phyloP scores from a whole-genome alignment of 1,140 invertebrate genomes.

The Nephotettix cincticeps region DNA sequence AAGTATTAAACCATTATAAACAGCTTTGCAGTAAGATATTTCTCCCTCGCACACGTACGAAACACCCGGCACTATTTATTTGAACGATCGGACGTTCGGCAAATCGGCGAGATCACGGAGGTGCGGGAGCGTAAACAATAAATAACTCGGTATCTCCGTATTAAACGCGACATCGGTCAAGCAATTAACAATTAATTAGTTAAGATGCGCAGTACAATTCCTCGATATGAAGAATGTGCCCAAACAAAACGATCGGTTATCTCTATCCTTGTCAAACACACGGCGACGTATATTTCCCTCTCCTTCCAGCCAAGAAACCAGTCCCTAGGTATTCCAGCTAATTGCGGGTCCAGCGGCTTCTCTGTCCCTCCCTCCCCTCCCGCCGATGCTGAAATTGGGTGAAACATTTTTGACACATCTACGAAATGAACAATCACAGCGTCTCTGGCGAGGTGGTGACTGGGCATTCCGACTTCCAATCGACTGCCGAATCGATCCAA shows the following conservation, averaged over 20 bases:
- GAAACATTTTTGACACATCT: conserved; percentile 29
- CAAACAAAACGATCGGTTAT: conserved; percentile 21
- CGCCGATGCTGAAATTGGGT: conserved; percentile 14
- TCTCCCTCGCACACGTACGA: no score
- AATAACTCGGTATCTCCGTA: background rate
- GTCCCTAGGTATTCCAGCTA: conserved; percentile 21
- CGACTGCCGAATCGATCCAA: background rate
- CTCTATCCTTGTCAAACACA: conserved; percentile 16
- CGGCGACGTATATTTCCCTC: background rate
- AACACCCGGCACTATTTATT: no score
- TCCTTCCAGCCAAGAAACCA: conserved; percentile 12
- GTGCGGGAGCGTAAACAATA: background rate
- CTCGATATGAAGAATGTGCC: conserved; percentile 14
- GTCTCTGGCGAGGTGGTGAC: conserved; percentile 23
- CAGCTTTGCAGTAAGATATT: no score
- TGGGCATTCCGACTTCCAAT: background rate
- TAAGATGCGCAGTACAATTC: conserved; percentile 10
- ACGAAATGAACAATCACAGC: conserved; percentile 25
- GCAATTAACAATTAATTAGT: conserved; percentile 21
- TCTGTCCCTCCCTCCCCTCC: background rate
- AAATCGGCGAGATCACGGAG: background rate
- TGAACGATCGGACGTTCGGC: no score
- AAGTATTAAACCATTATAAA: no score
- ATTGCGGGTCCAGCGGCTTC: conserved; percentile 8
- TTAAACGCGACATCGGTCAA: conserved; percentile 13